A percentile compares a stretch with the other conserved stretches of the same genome.
phyloP scores from a whole-genome alignment of 2,797 vertebrate genomes.

The Siniperca obscura region DNA sequence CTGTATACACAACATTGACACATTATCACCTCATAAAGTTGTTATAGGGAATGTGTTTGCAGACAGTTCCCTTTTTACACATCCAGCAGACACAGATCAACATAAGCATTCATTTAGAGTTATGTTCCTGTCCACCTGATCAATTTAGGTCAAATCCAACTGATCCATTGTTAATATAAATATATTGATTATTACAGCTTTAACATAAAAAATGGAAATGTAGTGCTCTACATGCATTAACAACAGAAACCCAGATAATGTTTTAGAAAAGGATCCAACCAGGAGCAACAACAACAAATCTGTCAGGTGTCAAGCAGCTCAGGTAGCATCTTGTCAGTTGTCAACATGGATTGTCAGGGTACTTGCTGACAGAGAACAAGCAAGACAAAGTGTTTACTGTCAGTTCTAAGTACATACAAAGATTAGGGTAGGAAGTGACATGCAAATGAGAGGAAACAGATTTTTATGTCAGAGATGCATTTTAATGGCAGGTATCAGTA shows the following conservation, averaged over 20 bases:
- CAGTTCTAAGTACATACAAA: slow-evolving; percentile 17
- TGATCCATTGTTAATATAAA: not conserved
- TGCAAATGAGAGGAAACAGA: not conserved
- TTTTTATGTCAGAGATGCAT: slow-evolving; percentile 5
- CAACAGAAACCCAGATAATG: not conserved
- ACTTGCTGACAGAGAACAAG: slow-evolving; percentile 16
- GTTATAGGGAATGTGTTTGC: not conserved
- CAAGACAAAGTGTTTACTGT: slow-evolving; percentile 26
- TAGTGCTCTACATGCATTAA: not conserved
- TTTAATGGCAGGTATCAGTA: slow-evolving; percentile 18
- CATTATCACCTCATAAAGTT: not conserved
- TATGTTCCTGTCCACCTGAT: not conserved
- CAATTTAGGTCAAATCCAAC: not conserved
- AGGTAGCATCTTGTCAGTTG: slow-evolving; percentile 27
- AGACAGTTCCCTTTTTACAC: not conserved
- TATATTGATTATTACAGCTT: not conserved
- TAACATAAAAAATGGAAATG: not conserved
- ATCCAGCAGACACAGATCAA: not conserved
- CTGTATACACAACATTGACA: not conserved
- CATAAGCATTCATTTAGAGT: not conserved
- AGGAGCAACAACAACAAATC: slow-evolving; percentile 28
- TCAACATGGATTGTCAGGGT: slow-evolving; percentile 41
- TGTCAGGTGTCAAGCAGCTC: slow-evolving; percentile 28
- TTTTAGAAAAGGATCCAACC: slow-evolving; percentile 6
- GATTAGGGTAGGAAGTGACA: slow-evolving; percentile 4